Base-by-base conservation (phyloP, 1,140 invertebrate genomes). In the Neodiprion fabricii region DNA sequence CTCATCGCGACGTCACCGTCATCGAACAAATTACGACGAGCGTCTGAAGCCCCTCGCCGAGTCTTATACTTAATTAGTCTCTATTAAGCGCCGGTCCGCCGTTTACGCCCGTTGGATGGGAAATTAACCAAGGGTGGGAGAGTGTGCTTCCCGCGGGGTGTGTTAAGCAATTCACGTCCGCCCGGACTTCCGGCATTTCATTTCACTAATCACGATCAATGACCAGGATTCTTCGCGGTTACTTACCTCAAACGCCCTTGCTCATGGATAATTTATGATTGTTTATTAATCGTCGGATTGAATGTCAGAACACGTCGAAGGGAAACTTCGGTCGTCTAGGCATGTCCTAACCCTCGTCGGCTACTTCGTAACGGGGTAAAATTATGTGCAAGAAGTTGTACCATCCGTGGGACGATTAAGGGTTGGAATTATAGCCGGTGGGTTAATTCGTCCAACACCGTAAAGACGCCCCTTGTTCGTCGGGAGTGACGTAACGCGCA, bases 1-100 rank as follows among this genome's bases (percentile, higher is more conserved):
- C 83, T 12, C 83, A 81, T 71, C 81, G 87, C 7, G 85, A 89
- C 71, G 84, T 90, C 72, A 90, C 89, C 7, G 87, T 90, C 67
- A 89, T 91, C 70, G 90, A 91, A 78, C 90, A 91, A 82, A 90
- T 91, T 76, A 91, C 90, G 17, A 91, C 90, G 12, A 90, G 90
- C 74, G 90, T 91, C 72, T 87, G 80, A 84, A 69, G 14, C 3
- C 53, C 53, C 11, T 40, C 28, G 28, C 53, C 53, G 53, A 40
- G 53, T 14, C 53, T 61, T 61, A 40, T 40, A 61, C 11, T 61
- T 61, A 61, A 61, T 61, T 61, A 61, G 53, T 61, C 53, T 40
- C 28, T 40, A 40, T 40, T 40, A 40, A 61, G 8, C n/a, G 11
- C 9, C 53, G 53, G 53, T 61, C 11, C 53, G 9, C 53, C 11